A percentile compares a stretch with the other conserved stretches of the same genome.
Evolutionary conservation across 2,888 invertebrate genomes (phyloP).

Genomic region (Volucella inanis): DNA sequence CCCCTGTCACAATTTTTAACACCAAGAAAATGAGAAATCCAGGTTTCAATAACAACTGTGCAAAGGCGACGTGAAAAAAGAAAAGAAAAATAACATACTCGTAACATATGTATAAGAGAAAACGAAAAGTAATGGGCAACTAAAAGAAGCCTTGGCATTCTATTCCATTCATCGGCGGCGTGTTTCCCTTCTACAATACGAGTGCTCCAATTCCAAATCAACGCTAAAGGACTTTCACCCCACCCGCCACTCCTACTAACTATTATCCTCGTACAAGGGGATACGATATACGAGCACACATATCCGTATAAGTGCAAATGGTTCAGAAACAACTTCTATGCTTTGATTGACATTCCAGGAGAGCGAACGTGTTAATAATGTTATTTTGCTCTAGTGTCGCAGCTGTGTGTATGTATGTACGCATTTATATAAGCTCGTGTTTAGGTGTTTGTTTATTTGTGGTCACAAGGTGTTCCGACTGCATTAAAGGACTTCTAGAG

Average conservation of each 20-base stretch:
- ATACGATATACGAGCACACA: too few species aligned
- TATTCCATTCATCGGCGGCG: not conserved
- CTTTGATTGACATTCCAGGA: slow-evolving; percentile 61
- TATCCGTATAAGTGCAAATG: not conserved
- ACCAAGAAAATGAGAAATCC: slow-evolving; percentile 48
- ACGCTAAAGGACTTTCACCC: slow-evolving; percentile 8
- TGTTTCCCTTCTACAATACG: not conserved
- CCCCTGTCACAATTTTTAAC: slow-evolving; percentile 57
- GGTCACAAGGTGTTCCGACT: slow-evolving; percentile 13
- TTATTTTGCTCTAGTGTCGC: slow-evolving; percentile 35
- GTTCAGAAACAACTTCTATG: slow-evolving; percentile 4
- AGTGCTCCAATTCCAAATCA: too few species aligned
- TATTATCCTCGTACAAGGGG: too few species aligned
- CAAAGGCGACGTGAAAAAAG: not conserved
- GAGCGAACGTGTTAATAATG: slow-evolving; percentile 54
- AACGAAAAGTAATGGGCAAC: slow-evolving; percentile 39
- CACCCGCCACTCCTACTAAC: too few species aligned
- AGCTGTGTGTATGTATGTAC: not conserved
- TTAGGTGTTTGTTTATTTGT: not conserved
- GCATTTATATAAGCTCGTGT: not conserved
- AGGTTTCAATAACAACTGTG: not conserved
- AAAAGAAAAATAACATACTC: not conserved
- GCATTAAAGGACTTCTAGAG: not conserved
- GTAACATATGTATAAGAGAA: not conserved
- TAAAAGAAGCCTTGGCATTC: slow-evolving; percentile 52